phyloP scores from a whole-genome alignment of 2,888 invertebrate genomes.

The Alsophila aescularia region DNA sequence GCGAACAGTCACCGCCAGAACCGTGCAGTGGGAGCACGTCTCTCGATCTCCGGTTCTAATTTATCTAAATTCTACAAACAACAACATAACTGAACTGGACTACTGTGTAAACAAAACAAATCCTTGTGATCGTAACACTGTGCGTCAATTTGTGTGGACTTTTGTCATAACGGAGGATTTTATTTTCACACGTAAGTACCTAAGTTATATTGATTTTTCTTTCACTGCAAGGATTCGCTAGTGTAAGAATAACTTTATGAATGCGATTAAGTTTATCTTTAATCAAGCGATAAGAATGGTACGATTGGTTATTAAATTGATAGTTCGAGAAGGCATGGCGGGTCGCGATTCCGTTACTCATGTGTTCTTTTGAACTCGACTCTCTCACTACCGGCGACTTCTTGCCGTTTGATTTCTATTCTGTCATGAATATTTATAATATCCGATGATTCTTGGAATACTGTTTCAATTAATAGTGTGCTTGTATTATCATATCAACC shows the following conservation, averaged over 20 bases:
- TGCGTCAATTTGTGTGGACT: conserved; percentile 48
- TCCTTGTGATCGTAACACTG: conserved; percentile 51
- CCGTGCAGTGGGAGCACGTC: conserved; percentile 48
- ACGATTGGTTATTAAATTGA: conserved; percentile 8
- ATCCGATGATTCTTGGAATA: conserved; percentile 30
- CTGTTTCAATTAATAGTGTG: conserved; percentile 29
- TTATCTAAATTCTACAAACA: conserved; percentile 35
- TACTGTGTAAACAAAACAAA: conserved; percentile 48
- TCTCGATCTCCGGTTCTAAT: conserved; percentile 23
- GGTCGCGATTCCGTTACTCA: conserved; percentile 66
- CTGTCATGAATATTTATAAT: conserved; percentile 39
- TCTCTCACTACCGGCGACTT: conserved; percentile 45
- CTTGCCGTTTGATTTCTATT: conserved; percentile 20
- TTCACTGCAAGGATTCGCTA: conserved; percentile 2
- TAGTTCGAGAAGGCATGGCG: conserved; percentile 57
- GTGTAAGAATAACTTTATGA: neutral
- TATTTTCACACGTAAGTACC: conserved; percentile 37
- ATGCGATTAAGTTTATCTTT: neutral
- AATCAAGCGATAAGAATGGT: conserved; percentile 1
- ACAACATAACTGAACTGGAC: conserved; percentile 22
- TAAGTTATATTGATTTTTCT: conserved; percentile 64
- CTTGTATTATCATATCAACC: conserved; percentile 38
- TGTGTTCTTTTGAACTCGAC: conserved; percentile 70
- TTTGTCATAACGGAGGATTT: conserved; percentile 37
- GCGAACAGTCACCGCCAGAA: conserved; percentile 57